Evolutionary conservation across 2,113 vertebrate species (phyloP), one percentile per base, ranked within the genome.

Genomic region (Smithornis capensis): DNA sequence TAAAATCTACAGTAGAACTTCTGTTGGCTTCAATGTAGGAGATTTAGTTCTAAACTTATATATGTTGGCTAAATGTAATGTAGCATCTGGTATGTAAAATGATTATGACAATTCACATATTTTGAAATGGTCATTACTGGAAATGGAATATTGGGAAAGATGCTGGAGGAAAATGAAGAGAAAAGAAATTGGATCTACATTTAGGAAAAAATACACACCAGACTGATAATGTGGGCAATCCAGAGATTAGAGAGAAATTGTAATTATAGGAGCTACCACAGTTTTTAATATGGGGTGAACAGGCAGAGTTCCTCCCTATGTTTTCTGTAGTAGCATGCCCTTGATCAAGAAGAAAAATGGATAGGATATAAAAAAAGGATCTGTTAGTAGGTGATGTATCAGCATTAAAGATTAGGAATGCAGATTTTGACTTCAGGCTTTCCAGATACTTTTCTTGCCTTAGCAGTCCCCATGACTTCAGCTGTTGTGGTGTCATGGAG

Each of bases 91-190:
- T 81, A 68, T 49, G 49, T 78, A 40, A 81, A 89, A 68, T 18
- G 38, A 59, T 91, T 49, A 28, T 78, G 92, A 83, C 76, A 81
- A 52, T 73, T 67, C 38, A 29, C 70, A 6, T 94, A 62, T 82
- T 95, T 95, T 75, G 64, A 82, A 87, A 35, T 85, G 53, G 75
- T 76, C 74, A n/a, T 94, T 91, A 84, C 37, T 89, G 38, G 56
- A 89, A 92, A 68, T 82, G 44, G 52, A 84, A 87, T 84, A 71
- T 57, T 89, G 56, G 53, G 67, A 91, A 73, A 76, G 57, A 60
- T 71, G 31, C 49, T 73, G 37, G 22, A 79, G 71, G n/a, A 75
- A 64, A 53, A 33, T n/a, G 5, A 86, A 79, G 62, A 79, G 40
- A 49, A 89, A 64, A 69, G n/a, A 86, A 55, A 14, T 76, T 45